Base-by-base conservation (phyloP, 2,888 invertebrate genomes). In the Limenitis camilla region DNA sequence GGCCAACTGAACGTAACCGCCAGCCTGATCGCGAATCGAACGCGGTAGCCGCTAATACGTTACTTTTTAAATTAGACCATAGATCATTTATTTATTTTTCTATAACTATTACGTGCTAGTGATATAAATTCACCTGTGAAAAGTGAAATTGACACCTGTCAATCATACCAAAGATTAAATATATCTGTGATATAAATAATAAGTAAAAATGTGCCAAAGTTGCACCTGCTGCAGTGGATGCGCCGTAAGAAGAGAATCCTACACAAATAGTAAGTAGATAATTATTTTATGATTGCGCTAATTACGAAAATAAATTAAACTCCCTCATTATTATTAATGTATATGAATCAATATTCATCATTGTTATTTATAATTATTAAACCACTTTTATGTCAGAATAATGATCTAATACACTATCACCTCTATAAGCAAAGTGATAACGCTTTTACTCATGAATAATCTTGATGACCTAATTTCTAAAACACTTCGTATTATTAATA, bases 1-100 rank as follows among this genome's bases (percentile, higher is more conserved):
- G 71, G 77, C 78, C 71, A 72, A 71, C 82, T 76, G 85, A 81
- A 83, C 84, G 72, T 72, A 76, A 72, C 80, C 74, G 74, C 74
- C 67, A 71, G 67, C 67, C 78, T 73, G 68, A 72, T 76, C 72
- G 64, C 60, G 61, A 64, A 64, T 60, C 67, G 59, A 58, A 60
- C 59, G 52, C 60, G 55, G 57, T 55, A 57, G 59, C 56, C 49
- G 53, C 48, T 40, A 48, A 50, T 40, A 43, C 60, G 53, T 61
- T 61, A 50, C 52, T 61, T 59, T 64, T 62, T 52, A 58, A 60
- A 60, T 55, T 56, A 45, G 40, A 50, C 56, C 50, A 56, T 56
- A 58, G 57, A 58, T 55, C 54, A 47, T 28, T n/a, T 38, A 48
- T 58, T 36, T 53, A 49, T 49, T 52, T 49, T 36, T 58, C 46